phyloP scores from a whole-genome alignment of 2,888 invertebrate genomes.

The Conomelus anceps region DNA sequence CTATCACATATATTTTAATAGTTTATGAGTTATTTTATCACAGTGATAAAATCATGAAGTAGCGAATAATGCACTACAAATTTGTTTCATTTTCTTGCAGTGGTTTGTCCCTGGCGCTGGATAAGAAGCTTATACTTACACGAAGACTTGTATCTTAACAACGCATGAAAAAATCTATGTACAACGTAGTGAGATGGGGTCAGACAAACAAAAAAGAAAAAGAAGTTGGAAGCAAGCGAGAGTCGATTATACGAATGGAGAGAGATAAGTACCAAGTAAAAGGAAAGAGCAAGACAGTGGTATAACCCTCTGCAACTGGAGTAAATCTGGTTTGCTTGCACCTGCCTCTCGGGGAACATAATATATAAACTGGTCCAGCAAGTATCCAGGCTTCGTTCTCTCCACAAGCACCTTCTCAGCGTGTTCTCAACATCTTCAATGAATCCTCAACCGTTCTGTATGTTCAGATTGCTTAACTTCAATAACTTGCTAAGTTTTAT shows the following conservation, averaged over 20 bases:
- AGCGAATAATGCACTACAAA: neutral
- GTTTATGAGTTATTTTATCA: too few species aligned
- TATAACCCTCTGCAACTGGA: neutral
- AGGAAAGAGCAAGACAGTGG: neutral
- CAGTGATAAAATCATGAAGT: too few species aligned
- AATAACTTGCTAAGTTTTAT: neutral
- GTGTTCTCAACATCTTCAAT: neutral
- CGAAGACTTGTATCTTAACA: neutral
- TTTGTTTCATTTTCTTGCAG: neutral
- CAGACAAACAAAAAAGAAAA: neutral
- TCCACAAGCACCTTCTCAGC: neutral
- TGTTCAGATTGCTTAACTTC: neutral
- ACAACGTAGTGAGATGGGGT: neutral
- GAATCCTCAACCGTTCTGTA: neutral
- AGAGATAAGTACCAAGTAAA: neutral
- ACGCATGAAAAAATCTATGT: neutral
- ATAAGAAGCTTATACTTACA: neutral
- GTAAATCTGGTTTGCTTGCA: neutral
- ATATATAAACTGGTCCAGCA: neutral
- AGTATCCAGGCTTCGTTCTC: neutral
- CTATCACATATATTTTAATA: too few species aligned
- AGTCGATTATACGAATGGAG: neutral
- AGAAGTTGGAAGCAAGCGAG: neutral
- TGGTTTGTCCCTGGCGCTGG: neutral
- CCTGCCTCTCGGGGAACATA: neutral